Evolutionary conservation across 2,113 vertebrate species (phyloP).

Genomic region (Cyanoderma ruficeps): DNA sequence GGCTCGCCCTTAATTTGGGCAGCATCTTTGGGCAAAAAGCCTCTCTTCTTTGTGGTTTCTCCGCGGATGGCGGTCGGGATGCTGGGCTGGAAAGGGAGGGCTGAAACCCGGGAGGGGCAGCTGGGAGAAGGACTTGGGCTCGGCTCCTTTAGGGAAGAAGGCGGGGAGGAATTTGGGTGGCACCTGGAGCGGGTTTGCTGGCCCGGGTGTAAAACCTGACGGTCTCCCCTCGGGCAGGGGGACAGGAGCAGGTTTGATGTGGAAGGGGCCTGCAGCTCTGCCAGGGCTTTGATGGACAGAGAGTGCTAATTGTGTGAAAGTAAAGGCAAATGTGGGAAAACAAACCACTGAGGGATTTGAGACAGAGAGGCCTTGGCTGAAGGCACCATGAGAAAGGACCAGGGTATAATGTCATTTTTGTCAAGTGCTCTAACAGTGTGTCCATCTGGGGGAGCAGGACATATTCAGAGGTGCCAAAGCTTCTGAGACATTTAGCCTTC

Average conservation of each 20-base stretch:
- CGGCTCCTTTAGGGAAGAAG: neutral
- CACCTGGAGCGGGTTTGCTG: neutral
- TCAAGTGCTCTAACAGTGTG: no score
- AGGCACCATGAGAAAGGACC: neutral
- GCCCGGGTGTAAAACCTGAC: accelerated
- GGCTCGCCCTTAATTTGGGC: neutral
- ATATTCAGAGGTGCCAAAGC: neutral
- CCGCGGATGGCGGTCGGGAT: accelerated
- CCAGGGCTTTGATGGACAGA: neutral
- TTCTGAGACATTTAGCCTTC: neutral
- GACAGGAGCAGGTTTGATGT: neutral
- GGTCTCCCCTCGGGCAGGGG: neutral
- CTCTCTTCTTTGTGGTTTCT: neutral
- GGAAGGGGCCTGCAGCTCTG: neutral
- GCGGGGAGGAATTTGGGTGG: neutral
- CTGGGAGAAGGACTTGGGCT: neutral
- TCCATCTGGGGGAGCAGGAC: neutral
- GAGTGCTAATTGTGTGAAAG: neutral
- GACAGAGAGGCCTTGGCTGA: neutral
- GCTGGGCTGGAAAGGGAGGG: neutral
- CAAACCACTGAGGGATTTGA: neutral
- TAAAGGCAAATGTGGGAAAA: neutral
- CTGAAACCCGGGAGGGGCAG: neutral
- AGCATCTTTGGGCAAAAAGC: neutral
- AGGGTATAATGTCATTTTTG: neutral